Evolutionary conservation across 2,797 vertebrate species (phyloP).

Genomic region (Spinus olivaceus): DNA sequence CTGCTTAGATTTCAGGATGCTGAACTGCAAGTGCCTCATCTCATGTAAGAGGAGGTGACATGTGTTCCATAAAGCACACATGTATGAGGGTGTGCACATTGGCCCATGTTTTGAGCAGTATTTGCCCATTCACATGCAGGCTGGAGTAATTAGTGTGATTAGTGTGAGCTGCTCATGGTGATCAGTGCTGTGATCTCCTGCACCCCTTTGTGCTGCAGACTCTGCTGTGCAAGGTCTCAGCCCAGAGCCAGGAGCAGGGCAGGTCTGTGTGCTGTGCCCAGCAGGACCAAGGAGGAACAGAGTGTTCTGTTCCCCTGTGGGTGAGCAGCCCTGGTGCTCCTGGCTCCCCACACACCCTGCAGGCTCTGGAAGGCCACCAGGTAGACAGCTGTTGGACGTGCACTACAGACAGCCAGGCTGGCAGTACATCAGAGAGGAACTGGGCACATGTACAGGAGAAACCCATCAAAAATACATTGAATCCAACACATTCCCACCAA

Average conservation of each 20-base stretch:
- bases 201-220: neutral
- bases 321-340: neutral
- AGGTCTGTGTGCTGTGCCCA: neutral
- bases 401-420: neutral
- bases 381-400: constrained; percentile 17
- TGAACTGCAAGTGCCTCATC: neutral
- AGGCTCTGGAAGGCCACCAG: constrained; percentile 27
- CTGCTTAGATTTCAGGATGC: neutral
- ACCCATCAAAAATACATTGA: constrained; percentile 2
- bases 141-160: neutral
- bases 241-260: neutral
- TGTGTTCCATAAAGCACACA: neutral
- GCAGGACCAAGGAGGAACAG: neutral
- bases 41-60: neutral
- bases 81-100: neutral
- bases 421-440: neutral
- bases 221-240: neutral
- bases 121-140: neutral
- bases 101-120: neutral
- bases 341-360: neutral
- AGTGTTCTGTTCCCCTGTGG: neutral
- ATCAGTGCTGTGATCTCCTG: neutral
- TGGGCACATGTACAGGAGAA: constrained; percentile 12
- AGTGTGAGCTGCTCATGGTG: neutral
- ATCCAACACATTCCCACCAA: neutral